Evolutionary conservation across 2,797 vertebrate genomes (phyloP).

Genomic region (Threskiornis aethiopicus): DNA sequence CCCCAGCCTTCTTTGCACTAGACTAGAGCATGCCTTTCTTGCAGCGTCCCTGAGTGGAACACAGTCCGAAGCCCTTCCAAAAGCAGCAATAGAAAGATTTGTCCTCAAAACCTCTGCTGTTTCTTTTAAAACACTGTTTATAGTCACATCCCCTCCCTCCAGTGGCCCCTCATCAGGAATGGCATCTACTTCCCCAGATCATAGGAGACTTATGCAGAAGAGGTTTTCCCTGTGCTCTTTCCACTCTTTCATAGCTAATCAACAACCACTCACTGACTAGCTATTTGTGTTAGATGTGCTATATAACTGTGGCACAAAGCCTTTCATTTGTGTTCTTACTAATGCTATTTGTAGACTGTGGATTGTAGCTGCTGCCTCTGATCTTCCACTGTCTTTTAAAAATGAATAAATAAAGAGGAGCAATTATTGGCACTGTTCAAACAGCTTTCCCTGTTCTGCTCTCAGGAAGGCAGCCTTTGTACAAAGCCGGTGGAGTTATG

Average conservation of each 20-base stretch:
- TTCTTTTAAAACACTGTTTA: not conserved
- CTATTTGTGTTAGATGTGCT: constrained; percentile 44
- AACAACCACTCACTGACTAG: constrained; percentile 26
- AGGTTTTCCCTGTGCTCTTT: constrained; percentile 8
- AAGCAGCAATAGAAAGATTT: not conserved
- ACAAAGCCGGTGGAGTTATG: constrained; percentile 1
- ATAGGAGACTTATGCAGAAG: not conserved
- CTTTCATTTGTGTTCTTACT: constrained; percentile 52
- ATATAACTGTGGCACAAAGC: constrained; percentile 38
- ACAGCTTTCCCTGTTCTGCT: constrained; percentile 26
- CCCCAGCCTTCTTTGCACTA: not conserved
- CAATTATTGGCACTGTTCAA: constrained; percentile 54
- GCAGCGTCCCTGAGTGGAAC: not conserved
- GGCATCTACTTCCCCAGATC: not conserved
- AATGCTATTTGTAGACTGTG: constrained; percentile 44
- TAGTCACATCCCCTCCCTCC: not conserved
- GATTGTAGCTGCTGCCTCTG: constrained; percentile 48
- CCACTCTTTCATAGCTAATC: constrained; percentile 30
- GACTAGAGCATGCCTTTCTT: not conserved
- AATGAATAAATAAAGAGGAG: not conserved
- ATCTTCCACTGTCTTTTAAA: constrained; percentile 59
- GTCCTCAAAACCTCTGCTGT: not conserved
- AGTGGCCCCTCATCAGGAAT: not conserved
- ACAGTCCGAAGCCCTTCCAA: not conserved
- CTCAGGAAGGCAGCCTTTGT: constrained; percentile 37